phyloP scores from a whole-genome alignment of 2,888 invertebrate species.

The Metopia argyrocephala region DNA sequence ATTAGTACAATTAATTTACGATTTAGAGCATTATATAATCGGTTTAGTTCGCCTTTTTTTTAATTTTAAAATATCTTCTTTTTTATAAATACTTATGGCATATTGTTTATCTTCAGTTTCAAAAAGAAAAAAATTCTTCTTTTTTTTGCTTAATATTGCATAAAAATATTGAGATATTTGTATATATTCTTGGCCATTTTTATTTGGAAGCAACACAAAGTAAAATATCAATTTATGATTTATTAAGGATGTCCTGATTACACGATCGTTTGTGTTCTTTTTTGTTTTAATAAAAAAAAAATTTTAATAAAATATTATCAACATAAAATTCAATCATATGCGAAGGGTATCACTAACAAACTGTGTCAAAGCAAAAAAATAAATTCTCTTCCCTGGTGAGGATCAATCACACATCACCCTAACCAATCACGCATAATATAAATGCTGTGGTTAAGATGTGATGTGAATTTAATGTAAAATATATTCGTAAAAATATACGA shows the following conservation, averaged over 20 bases:
- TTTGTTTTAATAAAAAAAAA: slow-evolving; percentile 36
- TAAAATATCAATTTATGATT: slow-evolving; percentile 76
- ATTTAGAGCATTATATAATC: too few species aligned
- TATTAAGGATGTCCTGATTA: slow-evolving; percentile 78
- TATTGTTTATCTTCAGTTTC: too few species aligned
- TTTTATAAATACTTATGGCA: too few species aligned
- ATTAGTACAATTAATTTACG: too few species aligned
- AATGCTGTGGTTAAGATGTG: slow-evolving; percentile 7
- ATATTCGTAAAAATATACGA: slow-evolving; percentile 17
- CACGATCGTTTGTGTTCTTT: slow-evolving; percentile 70
- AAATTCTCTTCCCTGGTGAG: slow-evolving; percentile 11
- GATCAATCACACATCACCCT: slow-evolving; percentile 47
- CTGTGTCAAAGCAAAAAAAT: slow-evolving; percentile 27
- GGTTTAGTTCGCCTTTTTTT: too few species aligned
- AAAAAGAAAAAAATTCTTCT: neutral
- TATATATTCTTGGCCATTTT: neutral
- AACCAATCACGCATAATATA: slow-evolving; percentile 8
- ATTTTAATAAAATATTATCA: slow-evolving; percentile 19
- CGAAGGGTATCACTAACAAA: slow-evolving; percentile 33
- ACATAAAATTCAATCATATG: slow-evolving; percentile 38
- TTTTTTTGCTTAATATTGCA: neutral
- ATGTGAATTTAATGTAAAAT: slow-evolving; percentile 51
- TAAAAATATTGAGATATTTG: neutral
- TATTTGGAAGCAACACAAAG: slow-evolving; percentile 13
- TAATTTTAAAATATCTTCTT: too few species aligned